Evolutionary conservation across 2,797 vertebrate genomes (phyloP), one percentile per base, ranked within the genome.

Genomic region (Cossypha heuglini): DNA sequence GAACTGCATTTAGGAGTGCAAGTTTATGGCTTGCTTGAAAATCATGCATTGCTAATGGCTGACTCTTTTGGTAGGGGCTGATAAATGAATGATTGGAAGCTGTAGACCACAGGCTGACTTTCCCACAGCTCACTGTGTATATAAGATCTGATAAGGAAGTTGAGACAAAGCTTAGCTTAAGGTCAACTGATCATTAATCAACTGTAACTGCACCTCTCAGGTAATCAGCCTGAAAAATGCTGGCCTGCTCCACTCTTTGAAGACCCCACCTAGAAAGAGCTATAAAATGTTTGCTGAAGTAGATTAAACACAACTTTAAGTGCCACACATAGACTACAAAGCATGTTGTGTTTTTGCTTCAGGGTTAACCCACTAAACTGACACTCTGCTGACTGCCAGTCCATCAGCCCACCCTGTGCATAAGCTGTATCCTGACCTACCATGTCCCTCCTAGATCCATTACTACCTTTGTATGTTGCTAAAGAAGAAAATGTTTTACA

Each of bases 81-180:
- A 90, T 96, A 96, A 95, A 95, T 93, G 93, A 95, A 83, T 92
- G 92, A 95, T 95, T 96, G 71, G 92, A 86, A 95, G 87, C 16
- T 0, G 8, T 69, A 88, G 93, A 90, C 82, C 82, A 91, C 85
- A 94, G 88, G 48, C 90, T 94, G 93, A 92, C 91, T 96, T 96
- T 97, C 96, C 96, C 96, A 97, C 96, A 96, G 92, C 69, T 94
- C 83, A 38, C 93, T 96, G 91, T 96, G 93, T 95, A 73, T 96
- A 85, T 93, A 95, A 96, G 91, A 96, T 97, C 96, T 94, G 96
- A 96, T 97, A 97, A 97, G 93, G 94, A 95, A 95, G 96, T 92
- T 82, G 88, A 90, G 86, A 90, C 79, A 90, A 95, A 96, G 93
- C 93, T 95, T 94, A 91, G 89, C 62, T 95, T 95, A 90, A 96